phyloP scores from a whole-genome alignment of 2,797 vertebrate genomes.

The Malurus splendens region DNA sequence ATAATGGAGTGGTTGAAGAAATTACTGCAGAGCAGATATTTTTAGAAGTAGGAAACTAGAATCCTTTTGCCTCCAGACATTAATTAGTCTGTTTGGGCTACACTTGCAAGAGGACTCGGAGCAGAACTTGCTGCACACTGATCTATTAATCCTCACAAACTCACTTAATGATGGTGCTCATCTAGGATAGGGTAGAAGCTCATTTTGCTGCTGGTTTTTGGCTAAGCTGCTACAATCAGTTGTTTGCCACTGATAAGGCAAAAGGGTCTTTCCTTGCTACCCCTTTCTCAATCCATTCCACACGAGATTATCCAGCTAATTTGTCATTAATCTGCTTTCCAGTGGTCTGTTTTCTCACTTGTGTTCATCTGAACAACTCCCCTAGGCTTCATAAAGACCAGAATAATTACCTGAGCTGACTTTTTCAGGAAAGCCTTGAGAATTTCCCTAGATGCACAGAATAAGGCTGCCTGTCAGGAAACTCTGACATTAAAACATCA shows the following conservation, averaged over 20 bases:
- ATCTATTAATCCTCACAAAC: conserved; percentile 6
- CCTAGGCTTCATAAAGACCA: background rate
- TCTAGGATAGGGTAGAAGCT: background rate
- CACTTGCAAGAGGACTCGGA: conserved; percentile 1
- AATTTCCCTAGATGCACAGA: background rate
- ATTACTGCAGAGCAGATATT: conserved; percentile 20
- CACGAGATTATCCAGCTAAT: background rate
- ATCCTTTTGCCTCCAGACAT: conserved; percentile 3
- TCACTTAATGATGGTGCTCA: background rate
- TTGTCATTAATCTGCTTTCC: background rate
- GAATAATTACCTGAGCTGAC: background rate
- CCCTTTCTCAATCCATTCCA: background rate
- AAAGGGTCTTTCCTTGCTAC: background rate
- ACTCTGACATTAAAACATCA: background rate
- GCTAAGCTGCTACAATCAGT: background rate
- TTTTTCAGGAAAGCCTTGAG: background rate
- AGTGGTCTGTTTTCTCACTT: background rate
- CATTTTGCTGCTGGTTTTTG: background rate
- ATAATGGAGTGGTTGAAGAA: background rate
- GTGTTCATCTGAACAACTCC: background rate
- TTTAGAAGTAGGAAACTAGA: conserved; percentile 18
- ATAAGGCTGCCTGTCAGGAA: background rate
- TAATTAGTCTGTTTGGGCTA: conserved; percentile 25
- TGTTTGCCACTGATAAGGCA: background rate
- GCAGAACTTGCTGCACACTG: background rate